Conservation (phyloP, 2,797 vertebrate species). For the Delichon dasypus region DNA sequence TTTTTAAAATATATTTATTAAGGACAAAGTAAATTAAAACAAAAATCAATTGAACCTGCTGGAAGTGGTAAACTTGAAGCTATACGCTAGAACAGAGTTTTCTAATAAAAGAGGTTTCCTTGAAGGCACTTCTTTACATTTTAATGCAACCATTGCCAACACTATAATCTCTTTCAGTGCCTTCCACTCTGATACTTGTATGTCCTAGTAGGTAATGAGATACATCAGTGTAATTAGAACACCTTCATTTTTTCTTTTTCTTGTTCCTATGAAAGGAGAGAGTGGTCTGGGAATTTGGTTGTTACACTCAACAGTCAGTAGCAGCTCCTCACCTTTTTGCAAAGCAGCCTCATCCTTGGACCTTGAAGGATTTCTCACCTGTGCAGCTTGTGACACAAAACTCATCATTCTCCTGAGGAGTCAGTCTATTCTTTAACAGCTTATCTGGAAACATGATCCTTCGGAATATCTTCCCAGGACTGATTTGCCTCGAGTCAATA, state of each 20-base stretch:
- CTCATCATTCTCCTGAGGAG: not conserved
- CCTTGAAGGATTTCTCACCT: not conserved
- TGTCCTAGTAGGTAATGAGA: accelerated
- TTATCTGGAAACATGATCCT: not conserved
- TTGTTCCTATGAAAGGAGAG: not conserved
- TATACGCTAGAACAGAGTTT: not conserved
- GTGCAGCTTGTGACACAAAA: not conserved
- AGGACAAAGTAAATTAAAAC: not conserved
- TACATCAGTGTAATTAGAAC: not conserved
- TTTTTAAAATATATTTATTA: not conserved
- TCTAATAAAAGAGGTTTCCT: not conserved
- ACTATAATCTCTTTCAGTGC: not conserved
- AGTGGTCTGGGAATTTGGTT: not conserved
- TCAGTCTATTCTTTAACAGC: not conserved
- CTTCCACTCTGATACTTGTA: not conserved
- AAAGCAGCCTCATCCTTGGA: not conserved
- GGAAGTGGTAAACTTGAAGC: not conserved
- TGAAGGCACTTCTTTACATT: not conserved
- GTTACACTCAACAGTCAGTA: not conserved
- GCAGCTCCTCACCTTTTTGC: not conserved
- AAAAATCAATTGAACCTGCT: not conserved
- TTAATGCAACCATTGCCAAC: not conserved
- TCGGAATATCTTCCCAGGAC: not conserved
- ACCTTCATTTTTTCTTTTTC: not conserved
- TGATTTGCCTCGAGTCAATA: not conserved